Conservation (phyloP, 2,888 invertebrate genomes). For the Trachelus iudaicus region DNA sequence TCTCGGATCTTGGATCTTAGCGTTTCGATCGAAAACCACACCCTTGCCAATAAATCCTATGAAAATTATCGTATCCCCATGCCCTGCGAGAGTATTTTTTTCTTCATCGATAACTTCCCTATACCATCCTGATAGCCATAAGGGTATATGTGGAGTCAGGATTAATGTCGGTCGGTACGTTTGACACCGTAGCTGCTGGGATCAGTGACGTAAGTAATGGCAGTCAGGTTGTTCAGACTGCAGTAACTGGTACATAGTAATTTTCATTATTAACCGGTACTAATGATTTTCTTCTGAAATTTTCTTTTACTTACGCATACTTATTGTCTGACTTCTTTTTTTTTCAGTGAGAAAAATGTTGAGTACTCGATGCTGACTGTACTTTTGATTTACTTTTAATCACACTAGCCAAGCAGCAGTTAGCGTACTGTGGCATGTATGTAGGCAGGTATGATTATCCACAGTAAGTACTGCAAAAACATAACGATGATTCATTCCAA, state of each 20-base stretch:
- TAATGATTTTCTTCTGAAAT: background rate
- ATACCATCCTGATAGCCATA: background rate
- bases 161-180: background rate
- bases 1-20: conserved; percentile 1
- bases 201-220: background rate
- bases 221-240: background rate
- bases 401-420: background rate
- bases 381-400: background rate
- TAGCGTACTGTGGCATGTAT: background rate
- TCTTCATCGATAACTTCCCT: background rate
- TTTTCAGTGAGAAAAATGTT: background rate
- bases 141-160: background rate
- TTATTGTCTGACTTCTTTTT: background rate
- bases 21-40: conserved; percentile 9
- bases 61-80: background rate
- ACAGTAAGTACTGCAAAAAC: background rate
- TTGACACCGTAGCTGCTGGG: background rate
- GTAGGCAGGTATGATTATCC: background rate
- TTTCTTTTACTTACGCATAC: background rate
- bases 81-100: background rate
- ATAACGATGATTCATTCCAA: background rate
- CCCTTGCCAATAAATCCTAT: conserved; percentile 15
- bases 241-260: background rate
- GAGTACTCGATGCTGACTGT: background rate
- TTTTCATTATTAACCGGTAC: background rate